These are phyloP conservation scores for Magallana nippona DNA, from an alignment of 2,888 invertebrate genomes.

Conservation along the genomic window DNA sequence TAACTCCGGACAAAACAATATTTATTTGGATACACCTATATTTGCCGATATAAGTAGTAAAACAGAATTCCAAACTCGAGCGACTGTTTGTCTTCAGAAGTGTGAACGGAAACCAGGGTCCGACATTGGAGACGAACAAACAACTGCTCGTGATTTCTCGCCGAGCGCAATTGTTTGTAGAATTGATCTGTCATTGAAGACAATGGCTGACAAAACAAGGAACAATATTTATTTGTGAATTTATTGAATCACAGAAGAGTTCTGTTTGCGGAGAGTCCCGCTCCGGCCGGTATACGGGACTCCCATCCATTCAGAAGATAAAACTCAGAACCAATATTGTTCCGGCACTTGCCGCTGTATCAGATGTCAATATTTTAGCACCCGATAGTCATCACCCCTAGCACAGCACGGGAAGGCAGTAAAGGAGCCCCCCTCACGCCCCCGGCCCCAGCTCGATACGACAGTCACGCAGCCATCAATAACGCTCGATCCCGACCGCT, in stretches of 20 bases:
- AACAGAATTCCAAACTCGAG: constrained; percentile 11
- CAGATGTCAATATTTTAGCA: constrained; percentile 33
- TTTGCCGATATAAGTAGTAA: constrained; percentile 19
- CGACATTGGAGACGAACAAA: not conserved
- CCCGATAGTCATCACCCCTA: constrained; percentile 7
- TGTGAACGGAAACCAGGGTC: not conserved
- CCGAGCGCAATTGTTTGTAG: not conserved
- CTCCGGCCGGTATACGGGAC: constrained; percentile 7
- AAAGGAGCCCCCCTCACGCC: not conserved
- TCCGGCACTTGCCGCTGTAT: not conserved
- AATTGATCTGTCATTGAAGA: not conserved
- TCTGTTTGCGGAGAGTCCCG: constrained; percentile 26
- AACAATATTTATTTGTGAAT: constrained; percentile 27
- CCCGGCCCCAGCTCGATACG: not conserved
- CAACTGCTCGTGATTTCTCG: not conserved
- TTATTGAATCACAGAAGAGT: constrained; percentile 32
- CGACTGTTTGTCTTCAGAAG: not conserved
- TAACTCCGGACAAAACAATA: not conserved
- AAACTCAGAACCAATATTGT: constrained; percentile 19
- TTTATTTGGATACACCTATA: constrained; percentile 29
- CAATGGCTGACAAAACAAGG: constrained; percentile 20
- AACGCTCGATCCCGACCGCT: constrained; percentile 23
- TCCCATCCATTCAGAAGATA: constrained; percentile 15
- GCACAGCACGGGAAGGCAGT: not conserved
- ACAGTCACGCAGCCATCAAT: constrained; percentile 5